Evolutionary conservation across 1,140 invertebrate genomes (phyloP).

Genomic region (Mylabris phalerata): DNA sequence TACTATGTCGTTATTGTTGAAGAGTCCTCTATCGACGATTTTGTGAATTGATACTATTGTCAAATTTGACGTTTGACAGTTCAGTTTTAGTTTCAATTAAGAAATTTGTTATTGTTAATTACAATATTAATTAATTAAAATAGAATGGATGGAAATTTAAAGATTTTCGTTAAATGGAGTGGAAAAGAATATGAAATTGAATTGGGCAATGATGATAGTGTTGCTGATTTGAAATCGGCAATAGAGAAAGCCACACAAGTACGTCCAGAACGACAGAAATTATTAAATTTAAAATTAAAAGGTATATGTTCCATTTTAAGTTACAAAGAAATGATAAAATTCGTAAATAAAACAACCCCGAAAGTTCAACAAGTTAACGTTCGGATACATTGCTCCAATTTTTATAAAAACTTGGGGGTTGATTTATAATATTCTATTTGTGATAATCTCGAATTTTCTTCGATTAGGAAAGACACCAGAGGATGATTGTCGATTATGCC

Average conservation of each 20-base stretch:
- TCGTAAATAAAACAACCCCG: background rate
- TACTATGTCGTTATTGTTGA: background rate
- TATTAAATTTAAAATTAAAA: constrained; percentile 88
- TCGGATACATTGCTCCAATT: too few species aligned
- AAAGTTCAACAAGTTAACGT: too few species aligned
- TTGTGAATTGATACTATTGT: background rate
- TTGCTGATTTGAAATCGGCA: constrained; percentile 68
- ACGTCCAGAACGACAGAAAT: constrained; percentile 81
- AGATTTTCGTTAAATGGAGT: constrained; percentile 73
- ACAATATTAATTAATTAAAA: too few species aligned
- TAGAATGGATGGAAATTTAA: too few species aligned
- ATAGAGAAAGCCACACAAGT: constrained; percentile 79
- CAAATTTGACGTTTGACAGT: too few species aligned
- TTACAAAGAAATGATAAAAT: background rate
- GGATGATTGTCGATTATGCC: constrained; percentile 63
- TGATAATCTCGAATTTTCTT: too few species aligned
- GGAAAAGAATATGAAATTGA: constrained; percentile 78
- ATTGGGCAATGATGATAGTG: constrained; percentile 63
- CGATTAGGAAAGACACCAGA: constrained; percentile 69
- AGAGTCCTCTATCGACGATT: background rate
- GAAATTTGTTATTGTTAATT: too few species aligned
- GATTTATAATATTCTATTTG: too few species aligned
- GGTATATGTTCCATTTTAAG: constrained; percentile 48
- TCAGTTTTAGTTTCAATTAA: too few species aligned
- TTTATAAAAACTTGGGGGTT: too few species aligned